These are phyloP conservation scores for Ctena decussata DNA, from an alignment of 2,888 invertebrate species.

Conservation along the genomic window DNA sequence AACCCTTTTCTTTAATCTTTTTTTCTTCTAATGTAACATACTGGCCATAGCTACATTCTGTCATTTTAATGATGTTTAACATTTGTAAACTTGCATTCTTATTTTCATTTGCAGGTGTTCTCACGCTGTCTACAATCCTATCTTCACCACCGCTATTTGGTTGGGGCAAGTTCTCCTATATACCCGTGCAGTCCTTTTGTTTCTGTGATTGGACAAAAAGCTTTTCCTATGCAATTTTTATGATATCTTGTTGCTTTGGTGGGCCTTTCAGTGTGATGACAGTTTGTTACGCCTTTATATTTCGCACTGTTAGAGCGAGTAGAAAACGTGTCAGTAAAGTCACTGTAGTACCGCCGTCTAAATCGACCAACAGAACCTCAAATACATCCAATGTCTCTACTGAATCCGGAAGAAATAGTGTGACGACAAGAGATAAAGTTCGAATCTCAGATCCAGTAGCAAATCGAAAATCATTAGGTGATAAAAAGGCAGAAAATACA, in stretches of 20 bases:
- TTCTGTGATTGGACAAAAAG: constrained; percentile 81
- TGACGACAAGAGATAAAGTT: background rate
- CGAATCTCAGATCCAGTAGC: background rate
- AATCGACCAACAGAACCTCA: background rate
- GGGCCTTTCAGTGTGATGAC: constrained; percentile 82
- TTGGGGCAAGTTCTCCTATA: constrained; percentile 80
- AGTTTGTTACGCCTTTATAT: constrained; percentile 77
- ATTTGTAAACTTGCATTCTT: too few relatives aligned
- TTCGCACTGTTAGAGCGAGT: constrained; percentile 71
- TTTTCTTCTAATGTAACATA: too few relatives aligned
- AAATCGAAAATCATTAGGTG: background rate
- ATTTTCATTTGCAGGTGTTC: constrained; percentile 68
- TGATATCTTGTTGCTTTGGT: constrained; percentile 82
- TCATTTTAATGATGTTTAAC: too few relatives aligned
- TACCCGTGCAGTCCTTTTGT: constrained; percentile 78
- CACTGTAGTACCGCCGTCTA: background rate
- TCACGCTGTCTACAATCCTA: constrained; percentile 70
- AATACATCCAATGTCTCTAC: background rate
- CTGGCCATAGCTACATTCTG: too few relatives aligned
- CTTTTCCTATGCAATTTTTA: constrained; percentile 81
- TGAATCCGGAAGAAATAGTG: background rate
- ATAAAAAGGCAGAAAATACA: constrained; percentile 25
- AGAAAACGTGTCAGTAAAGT: constrained; percentile 23
- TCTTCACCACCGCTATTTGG: constrained; percentile 80
- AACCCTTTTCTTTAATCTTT: too few relatives aligned